Conservation (phyloP, 1,140 invertebrate genomes). For the Eulimnadia texana region DNA sequence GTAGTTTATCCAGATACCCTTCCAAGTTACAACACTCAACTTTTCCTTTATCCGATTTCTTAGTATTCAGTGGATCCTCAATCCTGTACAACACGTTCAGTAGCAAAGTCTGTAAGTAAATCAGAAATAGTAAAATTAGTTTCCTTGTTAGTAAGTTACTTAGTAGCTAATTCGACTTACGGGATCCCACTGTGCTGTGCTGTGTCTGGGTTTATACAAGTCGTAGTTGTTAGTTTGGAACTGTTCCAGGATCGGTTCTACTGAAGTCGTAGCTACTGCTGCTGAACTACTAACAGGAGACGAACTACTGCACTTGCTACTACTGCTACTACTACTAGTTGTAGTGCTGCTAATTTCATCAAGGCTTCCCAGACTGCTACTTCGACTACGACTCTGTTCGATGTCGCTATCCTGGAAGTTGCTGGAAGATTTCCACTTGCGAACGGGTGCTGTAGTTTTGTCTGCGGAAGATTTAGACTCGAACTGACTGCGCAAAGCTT, state of each 20-base stretch:
- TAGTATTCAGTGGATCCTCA: background rate
- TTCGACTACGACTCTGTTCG: background rate
- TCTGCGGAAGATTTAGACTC: conserved; percentile 14
- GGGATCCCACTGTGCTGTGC: conserved; percentile 15
- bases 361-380: conserved; percentile 6
- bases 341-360: conserved; percentile 7
- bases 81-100: conserved; percentile 19
- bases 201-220: conserved; percentile 24
- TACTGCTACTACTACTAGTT: background rate
- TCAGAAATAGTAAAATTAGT: background rate
- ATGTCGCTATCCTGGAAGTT: conserved; percentile 1
- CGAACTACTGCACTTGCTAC: background rate
- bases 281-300: background rate
- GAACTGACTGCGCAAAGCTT: conserved; percentile 25
- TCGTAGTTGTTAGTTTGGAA: conserved; percentile 23
- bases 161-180: too few species aligned
- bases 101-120: conserved; percentile 19
- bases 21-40: conserved; percentile 23
- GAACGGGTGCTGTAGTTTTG: background rate
- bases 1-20: conserved; percentile 38
- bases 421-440: conserved; percentile 9
- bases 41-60: background rate
- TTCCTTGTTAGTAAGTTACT: too few species aligned
- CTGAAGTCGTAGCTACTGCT: conserved; percentile 1
- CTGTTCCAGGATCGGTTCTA: conserved; percentile 10